A percentile compares a stretch with the other conserved stretches of the same genome.
Conservation (phyloP, 2,888 invertebrate genomes). For the Eristalis intricaria region DNA sequence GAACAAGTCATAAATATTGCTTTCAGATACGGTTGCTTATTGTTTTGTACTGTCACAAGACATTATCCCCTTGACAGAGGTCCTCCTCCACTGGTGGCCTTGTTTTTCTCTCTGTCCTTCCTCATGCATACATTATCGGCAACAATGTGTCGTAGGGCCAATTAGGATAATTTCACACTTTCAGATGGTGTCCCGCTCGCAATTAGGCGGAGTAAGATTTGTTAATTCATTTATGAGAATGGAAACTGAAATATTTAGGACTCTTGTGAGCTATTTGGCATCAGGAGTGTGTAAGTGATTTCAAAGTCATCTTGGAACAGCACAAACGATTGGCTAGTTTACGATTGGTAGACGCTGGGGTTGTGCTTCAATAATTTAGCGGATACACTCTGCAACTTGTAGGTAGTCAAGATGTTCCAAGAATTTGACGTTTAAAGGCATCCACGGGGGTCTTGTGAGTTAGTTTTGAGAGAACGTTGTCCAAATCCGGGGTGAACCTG, state of each 20-base stretch:
- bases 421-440: too few relatives aligned
- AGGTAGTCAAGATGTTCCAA: too few relatives aligned
- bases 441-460: too few relatives aligned
- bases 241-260: neutral
- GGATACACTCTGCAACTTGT: too few relatives aligned
- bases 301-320: neutral
- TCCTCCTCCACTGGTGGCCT: neutral
- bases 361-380: too few relatives aligned
- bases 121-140: slow-evolving; percentile 21
- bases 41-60: slow-evolving; percentile 38
- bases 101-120: neutral
- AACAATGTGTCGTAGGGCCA: slow-evolving; percentile 44
- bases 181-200: slow-evolving; percentile 2
- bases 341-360: too few relatives aligned
- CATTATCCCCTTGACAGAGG: slow-evolving; percentile 25
- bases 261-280: neutral
- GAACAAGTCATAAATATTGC: slow-evolving; percentile 65
- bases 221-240: neutral
- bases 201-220: slow-evolving; percentile 13
- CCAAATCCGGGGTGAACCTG: too few relatives aligned
- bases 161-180: slow-evolving; percentile 40
- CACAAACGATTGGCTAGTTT: too few relatives aligned
- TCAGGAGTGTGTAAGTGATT: neutral
- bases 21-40: slow-evolving; percentile 46
- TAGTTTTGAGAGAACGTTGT: too few relatives aligned